Conservation (phyloP, 2,113 vertebrate species). For the Catharus fuscescens region DNA sequence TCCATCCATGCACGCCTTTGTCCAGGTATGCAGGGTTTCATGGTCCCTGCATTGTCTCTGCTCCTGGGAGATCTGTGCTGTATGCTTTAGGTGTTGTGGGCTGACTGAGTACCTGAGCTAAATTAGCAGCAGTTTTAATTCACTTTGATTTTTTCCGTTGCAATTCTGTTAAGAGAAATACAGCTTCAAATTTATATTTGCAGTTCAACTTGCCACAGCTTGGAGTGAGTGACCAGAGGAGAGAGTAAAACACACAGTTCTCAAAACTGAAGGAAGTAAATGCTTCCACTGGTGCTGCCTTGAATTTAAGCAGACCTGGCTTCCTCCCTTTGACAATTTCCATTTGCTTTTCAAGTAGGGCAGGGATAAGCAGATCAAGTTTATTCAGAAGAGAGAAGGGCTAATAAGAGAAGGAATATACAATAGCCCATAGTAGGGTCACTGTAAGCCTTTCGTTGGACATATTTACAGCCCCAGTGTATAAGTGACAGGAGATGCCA, state of each 20-base stretch:
- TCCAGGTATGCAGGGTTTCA: background rate
- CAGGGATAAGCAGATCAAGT: background rate
- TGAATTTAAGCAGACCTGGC: background rate
- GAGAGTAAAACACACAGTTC: background rate
- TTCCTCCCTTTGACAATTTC: background rate
- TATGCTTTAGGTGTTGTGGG: background rate
- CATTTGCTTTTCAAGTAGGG: background rate
- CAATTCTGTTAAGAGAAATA: background rate
- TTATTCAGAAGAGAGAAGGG: background rate
- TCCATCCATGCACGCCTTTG: background rate
- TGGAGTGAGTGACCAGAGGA: background rate
- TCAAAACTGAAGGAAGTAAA: background rate
- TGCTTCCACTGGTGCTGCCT: background rate
- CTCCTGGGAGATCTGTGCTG: background rate
- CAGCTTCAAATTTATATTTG: background rate
- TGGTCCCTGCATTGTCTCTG: background rate
- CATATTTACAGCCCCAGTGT: background rate
- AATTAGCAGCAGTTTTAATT: background rate
- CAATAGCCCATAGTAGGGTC: background rate
- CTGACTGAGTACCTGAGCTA: background rate
- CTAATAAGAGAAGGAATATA: background rate
- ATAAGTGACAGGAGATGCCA: background rate
- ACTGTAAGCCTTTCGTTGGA: background rate
- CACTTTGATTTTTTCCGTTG: background rate
- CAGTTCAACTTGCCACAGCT: background rate